Conservation (phyloP, 1,140 invertebrate genomes). For the Papilio polytes region DNA sequence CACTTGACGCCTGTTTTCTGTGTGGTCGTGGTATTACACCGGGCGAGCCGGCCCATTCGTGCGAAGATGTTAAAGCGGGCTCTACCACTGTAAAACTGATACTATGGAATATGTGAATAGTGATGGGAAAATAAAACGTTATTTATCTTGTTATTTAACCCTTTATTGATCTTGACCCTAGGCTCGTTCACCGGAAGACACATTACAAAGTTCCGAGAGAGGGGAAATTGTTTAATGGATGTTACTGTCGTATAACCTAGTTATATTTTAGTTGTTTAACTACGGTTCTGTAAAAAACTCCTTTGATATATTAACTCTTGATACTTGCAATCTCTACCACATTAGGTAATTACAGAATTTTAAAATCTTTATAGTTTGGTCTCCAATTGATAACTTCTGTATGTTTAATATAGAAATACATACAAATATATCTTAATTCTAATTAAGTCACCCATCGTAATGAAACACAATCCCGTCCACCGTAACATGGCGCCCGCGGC, state of each 20-base stretch:
- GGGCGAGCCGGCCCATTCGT: no score
- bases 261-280: background rate
- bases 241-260: background rate
- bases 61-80: no score
- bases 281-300: background rate
- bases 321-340: background rate
- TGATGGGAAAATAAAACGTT: no score
- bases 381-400: background rate
- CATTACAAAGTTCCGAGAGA: background rate
- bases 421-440: background rate
- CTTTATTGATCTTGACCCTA: background rate
- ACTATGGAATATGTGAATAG: no score
- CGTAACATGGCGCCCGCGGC: background rate
- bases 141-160: no score
- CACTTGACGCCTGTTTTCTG: no score
- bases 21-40: no score
- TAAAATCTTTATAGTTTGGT: background rate
- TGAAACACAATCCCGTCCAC: constrained; percentile 7
- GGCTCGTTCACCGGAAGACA: background rate
- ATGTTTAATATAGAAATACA: background rate
- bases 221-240: constrained; percentile 3
- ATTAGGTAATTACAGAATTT: background rate
- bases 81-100: no score
- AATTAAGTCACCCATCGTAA: background rate
- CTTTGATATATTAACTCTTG: background rate